Base-by-base conservation (phyloP, 2,797 vertebrate genomes). In the Gila robusta region DNA sequence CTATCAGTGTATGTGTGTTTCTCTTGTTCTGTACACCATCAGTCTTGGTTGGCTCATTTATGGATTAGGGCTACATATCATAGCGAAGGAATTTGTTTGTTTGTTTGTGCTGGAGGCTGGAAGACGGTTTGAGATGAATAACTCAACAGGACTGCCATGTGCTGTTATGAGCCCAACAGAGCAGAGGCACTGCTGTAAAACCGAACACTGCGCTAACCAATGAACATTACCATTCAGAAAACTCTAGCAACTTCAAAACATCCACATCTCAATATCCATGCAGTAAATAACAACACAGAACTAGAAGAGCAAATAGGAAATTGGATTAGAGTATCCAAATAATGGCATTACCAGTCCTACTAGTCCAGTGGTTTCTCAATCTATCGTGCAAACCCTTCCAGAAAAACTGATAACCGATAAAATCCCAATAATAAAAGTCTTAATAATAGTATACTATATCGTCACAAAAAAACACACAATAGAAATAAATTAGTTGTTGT, bases 81-180 rank as follows among this genome's bases (percentile, higher is more conserved):
- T 37, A 79, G 39, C 59, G 47, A 85, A 28, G 52, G 67, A 62
- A 72, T 62, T 69, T 37, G 76, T 64, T 62, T 56, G 66, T 71
- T 70, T 84, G 82, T 78, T 71, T 84, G 82, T 77, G 59, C 82
- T 77, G 23, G 72, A 84, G 73, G 62, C 74, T 83, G 28, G 59
- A 32, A 62, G 32, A 39, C 17, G 59, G 47, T 87, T 77, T 12
- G 67, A 85, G 81, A 87, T 82, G 67, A 87, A 87, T 88, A 86
- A 84, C 81, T 21, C 3, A 49, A 49, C 69, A 39, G 28, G 73
- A 81, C 64, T 56, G 71, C 82, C 70, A 59, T 79, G 74, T 37
- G 66, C 32, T 41, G 41, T 66, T 83, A 76, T 89, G 67, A 86
- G 64, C 56, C 28, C 9, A 72, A 67, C 81, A 69, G 47, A 86